Base-by-base conservation (phyloP, 2,888 invertebrate genomes). In the Eristalinus sepulchralis region DNA sequence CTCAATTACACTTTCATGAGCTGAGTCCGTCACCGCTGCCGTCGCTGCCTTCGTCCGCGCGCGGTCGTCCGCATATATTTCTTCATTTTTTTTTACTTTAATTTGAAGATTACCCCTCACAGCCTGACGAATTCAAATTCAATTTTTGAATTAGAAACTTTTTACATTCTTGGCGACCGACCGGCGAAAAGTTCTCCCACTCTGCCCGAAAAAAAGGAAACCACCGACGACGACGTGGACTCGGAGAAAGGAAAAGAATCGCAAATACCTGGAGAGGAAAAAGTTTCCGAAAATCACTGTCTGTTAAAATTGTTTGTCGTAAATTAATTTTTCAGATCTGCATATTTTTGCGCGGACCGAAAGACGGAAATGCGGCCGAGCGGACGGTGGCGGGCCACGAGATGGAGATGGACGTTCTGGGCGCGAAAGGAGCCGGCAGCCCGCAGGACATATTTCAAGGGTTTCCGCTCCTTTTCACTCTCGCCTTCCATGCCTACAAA, bases 231-330 rank as follows among this genome's bases (percentile, higher is more conserved):
- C 47, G 17, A 47, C 17, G 47, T 5, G 17, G n/a, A 47, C 8
- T 17, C 17, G 17, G 8, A 47, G 47, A 47, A 63, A 76, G 87
- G 82, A 68, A 82, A 70, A 71, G 79, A 59, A 75, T 66, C 60
- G 60, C 66, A 83, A 80, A 70, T 67, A 53, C 34, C 75, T 88
- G 80, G 72, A 80, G 73, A 77, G 80, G 72, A 79, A 79, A 82
- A 83, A 79, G 59, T 86, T 86, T 78, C 27, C 62, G 84, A 83
- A 89, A 89, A 88, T 89, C 89, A 88, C 87, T 89, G 89, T 88
- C 89, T 89, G 89, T 89, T 89, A 88, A 90, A 89, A 89, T 89
- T 89, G 89, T 90, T 90, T 89, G 90, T 89, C 89, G 89, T 89
- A 89, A 90, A 90, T 89, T 89, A 90, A 89, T 89, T 89, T 89